These are phyloP conservation scores for Rosalia funebris DNA, from an alignment of 2,888 invertebrate genomes.

Conservation along the genomic window DNA sequence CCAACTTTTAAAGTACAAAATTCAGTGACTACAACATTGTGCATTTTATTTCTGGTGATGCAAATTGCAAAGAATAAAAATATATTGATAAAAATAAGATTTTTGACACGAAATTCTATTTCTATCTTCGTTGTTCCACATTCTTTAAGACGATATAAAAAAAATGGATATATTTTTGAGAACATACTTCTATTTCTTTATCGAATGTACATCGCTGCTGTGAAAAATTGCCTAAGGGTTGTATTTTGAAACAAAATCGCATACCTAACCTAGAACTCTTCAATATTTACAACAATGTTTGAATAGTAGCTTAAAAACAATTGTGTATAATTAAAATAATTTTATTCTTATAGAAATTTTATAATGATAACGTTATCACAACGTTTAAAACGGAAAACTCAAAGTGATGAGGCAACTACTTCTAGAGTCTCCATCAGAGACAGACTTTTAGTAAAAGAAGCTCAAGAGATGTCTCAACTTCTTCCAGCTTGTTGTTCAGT, in stretches of 20 bases:
- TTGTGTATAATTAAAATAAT: neutral
- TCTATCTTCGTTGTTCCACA: too few species aligned
- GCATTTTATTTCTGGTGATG: too few species aligned
- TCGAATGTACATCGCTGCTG: too few species aligned
- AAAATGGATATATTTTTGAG: too few species aligned
- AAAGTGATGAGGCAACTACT: constrained; percentile 62
- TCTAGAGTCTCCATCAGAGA: constrained; percentile 79
- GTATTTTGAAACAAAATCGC: neutral
- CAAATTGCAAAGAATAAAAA: too few species aligned
- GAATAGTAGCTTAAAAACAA: neutral
- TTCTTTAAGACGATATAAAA: too few species aligned
- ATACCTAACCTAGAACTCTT: neutral
- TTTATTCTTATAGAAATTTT: neutral
- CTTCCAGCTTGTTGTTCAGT: constrained; percentile 83
- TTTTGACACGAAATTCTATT: too few species aligned
- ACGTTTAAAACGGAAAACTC: constrained; percentile 72
- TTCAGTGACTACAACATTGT: too few species aligned
- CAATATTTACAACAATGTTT: neutral
- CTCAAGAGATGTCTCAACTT: constrained; percentile 87
- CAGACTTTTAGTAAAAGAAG: constrained; percentile 82
- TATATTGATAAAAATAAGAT: too few species aligned
- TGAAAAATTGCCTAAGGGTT: constrained; percentile 1
- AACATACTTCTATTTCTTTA: too few species aligned
- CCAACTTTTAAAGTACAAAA: too few species aligned
- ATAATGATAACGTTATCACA: constrained; percentile 79